Conservation (phyloP, 1,140 invertebrate genomes). For the Drosophila repletoides region DNA sequence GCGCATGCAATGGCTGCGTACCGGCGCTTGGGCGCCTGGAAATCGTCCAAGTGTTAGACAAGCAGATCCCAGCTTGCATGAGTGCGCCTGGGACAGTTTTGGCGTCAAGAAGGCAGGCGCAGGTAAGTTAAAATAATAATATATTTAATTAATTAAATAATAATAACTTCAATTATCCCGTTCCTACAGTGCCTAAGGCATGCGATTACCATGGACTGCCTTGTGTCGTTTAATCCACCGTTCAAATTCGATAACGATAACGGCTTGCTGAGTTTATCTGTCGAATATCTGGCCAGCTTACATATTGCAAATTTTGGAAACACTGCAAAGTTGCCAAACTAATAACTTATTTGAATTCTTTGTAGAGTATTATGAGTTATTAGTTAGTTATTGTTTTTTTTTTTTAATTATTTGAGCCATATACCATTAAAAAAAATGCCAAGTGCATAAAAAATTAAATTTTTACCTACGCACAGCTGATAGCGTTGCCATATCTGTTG, state of each 20-base stretch:
- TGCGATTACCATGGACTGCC: conserved; percentile 50
- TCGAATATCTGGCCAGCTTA: not conserved
- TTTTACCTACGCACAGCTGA: too few species aligned
- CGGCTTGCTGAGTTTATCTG: not conserved
- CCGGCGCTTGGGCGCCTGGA: conserved; percentile 24
- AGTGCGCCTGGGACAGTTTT: conserved; percentile 62
- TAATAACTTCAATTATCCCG: not conserved
- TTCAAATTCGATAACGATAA: not conserved
- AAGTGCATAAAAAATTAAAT: not conserved
- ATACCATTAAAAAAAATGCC: not conserved
- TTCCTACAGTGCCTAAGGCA: conserved; percentile 30
- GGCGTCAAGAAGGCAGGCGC: conserved; percentile 9
- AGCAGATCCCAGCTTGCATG: conserved; percentile 52
- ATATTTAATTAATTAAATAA: not conserved
- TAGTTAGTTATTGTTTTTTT: too few species aligned
- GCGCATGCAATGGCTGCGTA: conserved; percentile 31
- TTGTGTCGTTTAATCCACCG: conserved; percentile 12
- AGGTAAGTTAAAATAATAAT: conserved; percentile 18
- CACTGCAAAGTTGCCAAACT: not conserved
- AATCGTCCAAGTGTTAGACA: conserved; percentile 31
- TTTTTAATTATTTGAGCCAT: not conserved
- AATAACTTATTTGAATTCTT: not conserved
- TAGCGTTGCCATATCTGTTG: conserved; percentile 6
- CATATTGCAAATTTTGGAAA: too few species aligned
- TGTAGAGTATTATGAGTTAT: too few species aligned